These are phyloP conservation scores for Girardinichthys multiradiatus DNA, from an alignment of 2,113 vertebrate species.

Conservation along the genomic window DNA sequence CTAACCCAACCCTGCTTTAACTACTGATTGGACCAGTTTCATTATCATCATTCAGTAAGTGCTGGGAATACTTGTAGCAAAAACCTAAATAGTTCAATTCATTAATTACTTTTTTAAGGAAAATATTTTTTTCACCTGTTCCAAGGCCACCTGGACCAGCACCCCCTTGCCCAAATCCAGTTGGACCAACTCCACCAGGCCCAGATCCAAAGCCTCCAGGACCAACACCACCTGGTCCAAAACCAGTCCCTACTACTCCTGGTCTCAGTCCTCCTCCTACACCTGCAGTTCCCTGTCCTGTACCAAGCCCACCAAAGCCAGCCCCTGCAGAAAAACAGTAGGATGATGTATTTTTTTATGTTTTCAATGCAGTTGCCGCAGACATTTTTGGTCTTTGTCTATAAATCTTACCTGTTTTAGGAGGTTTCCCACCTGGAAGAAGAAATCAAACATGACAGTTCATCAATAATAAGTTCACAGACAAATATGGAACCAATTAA, in stretches of 20 bases:
- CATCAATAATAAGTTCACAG: neutral
- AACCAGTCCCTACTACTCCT: constrained; percentile 35
- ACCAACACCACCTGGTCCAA: constrained; percentile 47
- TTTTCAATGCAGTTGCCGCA: neutral
- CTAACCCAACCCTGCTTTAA: neutral
- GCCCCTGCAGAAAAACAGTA: constrained; percentile 26
- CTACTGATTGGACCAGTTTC: neutral
- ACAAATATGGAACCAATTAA: neutral
- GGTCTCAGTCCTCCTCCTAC: constrained; percentile 39
- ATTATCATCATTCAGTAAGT: neutral
- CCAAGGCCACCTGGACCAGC: no score
- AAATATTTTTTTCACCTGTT: neutral
- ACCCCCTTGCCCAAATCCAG: constrained; percentile 42
- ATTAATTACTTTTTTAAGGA: neutral
- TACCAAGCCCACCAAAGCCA: constrained; percentile 45
- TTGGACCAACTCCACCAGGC: constrained; percentile 46
- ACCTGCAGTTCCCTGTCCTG: constrained; percentile 39
- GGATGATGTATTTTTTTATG: neutral
- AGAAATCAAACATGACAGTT: neutral
- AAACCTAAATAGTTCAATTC: neutral
- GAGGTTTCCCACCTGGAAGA: constrained; percentile 22
- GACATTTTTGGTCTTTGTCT: neutral
- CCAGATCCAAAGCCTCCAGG: constrained; percentile 49
- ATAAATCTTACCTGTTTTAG: constrained; percentile 65
- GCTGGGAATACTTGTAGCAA: neutral